These are phyloP conservation scores for Torymus tubicola DNA, from an alignment of 2,888 invertebrate genomes.

Conservation along the genomic window DNA sequence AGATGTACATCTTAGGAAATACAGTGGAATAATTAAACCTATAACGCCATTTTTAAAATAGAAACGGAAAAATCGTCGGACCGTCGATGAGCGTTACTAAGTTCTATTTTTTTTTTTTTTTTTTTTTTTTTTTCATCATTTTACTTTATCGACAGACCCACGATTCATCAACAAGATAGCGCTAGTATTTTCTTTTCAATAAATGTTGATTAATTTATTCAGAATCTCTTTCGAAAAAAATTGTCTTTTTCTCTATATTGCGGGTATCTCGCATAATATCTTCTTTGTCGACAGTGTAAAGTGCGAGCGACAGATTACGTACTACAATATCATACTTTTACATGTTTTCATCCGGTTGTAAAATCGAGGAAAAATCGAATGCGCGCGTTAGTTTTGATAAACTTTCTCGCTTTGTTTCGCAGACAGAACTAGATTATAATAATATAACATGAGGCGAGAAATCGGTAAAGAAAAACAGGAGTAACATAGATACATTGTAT, in stretches of 20 bases:
- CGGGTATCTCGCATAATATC: constrained; percentile 8
- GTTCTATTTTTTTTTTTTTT: constrained; percentile 12
- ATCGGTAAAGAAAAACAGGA: no score
- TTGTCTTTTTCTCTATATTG: neutral
- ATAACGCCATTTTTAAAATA: constrained; percentile 42
- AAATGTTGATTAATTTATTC: constrained; percentile 32
- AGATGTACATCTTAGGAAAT: constrained; percentile 68
- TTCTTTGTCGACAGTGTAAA: constrained; percentile 29
- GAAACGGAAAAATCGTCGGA: constrained; percentile 45
- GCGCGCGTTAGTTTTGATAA: neutral
- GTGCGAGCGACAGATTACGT: constrained; percentile 27
- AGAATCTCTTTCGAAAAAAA: constrained; percentile 31
- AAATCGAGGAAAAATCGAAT: constrained; percentile 14
- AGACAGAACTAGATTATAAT: neutral
- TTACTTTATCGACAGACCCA: constrained; percentile 34
- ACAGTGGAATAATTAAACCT: constrained; percentile 58
- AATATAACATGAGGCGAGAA: no score
- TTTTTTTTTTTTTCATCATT: neutral
- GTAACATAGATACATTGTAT: neutral
- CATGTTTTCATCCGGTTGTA: constrained; percentile 8
- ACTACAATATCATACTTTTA: constrained; percentile 31
- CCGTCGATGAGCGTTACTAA: constrained; percentile 26
- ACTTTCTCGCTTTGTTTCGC: neutral
- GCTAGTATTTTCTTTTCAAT: constrained; percentile 15
- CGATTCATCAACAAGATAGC: constrained; percentile 42